Evolutionary conservation across 2,113 vertebrate genomes (phyloP).

Genomic region (Tylochromis polylepis): DNA sequence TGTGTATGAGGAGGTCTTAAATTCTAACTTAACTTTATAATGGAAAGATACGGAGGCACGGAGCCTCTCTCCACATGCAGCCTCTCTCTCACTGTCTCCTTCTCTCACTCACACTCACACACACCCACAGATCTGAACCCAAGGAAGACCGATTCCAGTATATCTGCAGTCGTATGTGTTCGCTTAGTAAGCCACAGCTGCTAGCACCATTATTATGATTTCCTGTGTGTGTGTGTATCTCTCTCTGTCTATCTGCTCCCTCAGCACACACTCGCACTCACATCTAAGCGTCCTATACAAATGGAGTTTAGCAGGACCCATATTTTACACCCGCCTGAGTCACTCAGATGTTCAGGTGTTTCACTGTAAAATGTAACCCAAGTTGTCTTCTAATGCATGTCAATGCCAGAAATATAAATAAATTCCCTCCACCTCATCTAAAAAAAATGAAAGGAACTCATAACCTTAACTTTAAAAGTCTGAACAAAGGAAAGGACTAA

Average conservation of each 20-base stretch:
- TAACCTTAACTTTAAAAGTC: slow-evolving; percentile 28
- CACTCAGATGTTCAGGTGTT: slow-evolving; percentile 62
- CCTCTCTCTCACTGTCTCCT: not conserved
- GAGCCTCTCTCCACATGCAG: not conserved
- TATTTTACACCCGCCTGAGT: slow-evolving; percentile 59
- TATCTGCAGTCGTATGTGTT: slow-evolving; percentile 68
- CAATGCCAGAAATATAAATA: slow-evolving; percentile 13
- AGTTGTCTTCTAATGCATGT: slow-evolving; percentile 58
- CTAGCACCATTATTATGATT: slow-evolving; percentile 69
- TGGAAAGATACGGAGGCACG: not conserved
- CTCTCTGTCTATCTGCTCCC: slow-evolving; percentile 39
- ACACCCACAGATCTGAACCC: slow-evolving; percentile 49
- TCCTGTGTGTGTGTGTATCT: slow-evolving; percentile 54
- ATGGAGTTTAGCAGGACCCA: slow-evolving; percentile 65
- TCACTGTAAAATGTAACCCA: slow-evolving; percentile 59
- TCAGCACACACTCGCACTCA: slow-evolving; percentile 21
- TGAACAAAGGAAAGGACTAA: slow-evolving; percentile 8
- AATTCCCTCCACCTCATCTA: not conserved
- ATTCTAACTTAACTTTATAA: slow-evolving; percentile 31
- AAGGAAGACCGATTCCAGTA: slow-evolving; percentile 42
- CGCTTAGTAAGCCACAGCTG: slow-evolving; percentile 73
- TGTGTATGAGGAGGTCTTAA: slow-evolving; percentile 1
- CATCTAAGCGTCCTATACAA: slow-evolving; percentile 64
- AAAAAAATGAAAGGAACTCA: slow-evolving; percentile 14
- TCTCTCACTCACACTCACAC: not conserved